Conservation (phyloP, 2,113 vertebrate species). For the Pedionomus torquatus region DNA sequence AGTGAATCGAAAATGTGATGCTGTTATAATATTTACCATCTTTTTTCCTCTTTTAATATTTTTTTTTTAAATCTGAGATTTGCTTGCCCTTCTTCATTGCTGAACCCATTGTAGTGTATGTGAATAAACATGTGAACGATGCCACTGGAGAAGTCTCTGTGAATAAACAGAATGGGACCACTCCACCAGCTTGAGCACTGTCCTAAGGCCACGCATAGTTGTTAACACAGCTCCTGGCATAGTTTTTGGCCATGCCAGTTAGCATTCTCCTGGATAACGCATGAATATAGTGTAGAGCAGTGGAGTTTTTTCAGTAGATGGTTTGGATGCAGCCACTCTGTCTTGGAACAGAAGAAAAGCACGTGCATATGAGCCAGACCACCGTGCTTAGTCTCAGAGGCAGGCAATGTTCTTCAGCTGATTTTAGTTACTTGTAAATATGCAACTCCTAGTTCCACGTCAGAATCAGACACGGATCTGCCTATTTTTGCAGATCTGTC, state of each 20-base stretch:
- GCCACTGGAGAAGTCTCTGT: not conserved
- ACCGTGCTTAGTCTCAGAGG: not conserved
- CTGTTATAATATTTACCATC: not conserved
- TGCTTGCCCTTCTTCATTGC: not conserved
- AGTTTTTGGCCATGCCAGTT: not conserved
- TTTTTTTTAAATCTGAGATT: not conserved
- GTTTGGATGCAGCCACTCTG: not conserved
- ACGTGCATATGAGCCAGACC: not conserved
- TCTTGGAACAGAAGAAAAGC: not conserved
- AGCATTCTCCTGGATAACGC: not conserved
- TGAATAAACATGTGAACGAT: not conserved
- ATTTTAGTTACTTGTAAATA: not conserved
- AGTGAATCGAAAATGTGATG: not conserved
- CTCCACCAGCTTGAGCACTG: not conserved
- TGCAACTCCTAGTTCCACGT: not conserved
- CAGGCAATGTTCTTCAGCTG: not conserved
- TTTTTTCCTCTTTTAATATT: not conserved
- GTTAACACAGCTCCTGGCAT: not conserved
- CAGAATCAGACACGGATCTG: not conserved
- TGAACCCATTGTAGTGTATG: not conserved
- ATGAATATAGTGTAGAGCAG: not conserved
- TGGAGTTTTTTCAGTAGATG: not conserved
- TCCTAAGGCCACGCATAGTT: not conserved
- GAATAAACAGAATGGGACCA: not conserved
- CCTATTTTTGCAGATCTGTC: not conserved